Percentiles rank a stretch among this genome's conserved stretches.
These are phyloP conservation scores for Chromis chromis DNA, from an alignment of 2,797 vertebrate genomes.

Conservation along the genomic window DNA sequence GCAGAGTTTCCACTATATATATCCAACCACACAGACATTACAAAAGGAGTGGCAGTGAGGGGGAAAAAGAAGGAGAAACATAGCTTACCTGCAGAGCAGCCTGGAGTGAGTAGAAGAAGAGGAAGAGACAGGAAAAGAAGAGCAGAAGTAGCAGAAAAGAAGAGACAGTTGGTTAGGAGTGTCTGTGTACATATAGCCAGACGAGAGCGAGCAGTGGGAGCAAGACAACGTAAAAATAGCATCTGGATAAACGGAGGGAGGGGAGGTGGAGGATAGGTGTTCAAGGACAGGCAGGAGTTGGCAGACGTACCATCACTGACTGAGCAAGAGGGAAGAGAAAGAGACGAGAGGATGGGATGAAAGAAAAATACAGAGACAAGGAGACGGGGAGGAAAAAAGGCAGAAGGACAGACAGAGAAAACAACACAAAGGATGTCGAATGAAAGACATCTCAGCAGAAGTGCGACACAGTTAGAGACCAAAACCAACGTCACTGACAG, in stretches of 20 bases:
- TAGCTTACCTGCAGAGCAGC: slow-evolving; percentile 93
- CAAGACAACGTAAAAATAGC: slow-evolving; percentile 72
- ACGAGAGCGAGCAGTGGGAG: slow-evolving; percentile 33
- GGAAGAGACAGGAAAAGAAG: slow-evolving; percentile 32
- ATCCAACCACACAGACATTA: slow-evolving; percentile 26
- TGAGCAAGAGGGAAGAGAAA: slow-evolving; percentile 3
- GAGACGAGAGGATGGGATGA: slow-evolving; percentile 14
- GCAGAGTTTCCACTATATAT: neutral
- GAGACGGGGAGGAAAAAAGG: neutral
- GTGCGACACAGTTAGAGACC: neutral
- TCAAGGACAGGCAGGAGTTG: slow-evolving; percentile 59
- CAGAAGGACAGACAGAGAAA: slow-evolving; percentile 1
- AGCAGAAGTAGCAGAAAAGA: slow-evolving; percentile 46
- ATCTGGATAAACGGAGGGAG: slow-evolving; percentile 54
- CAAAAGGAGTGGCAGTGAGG: slow-evolving; percentile 17
- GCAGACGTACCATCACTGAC: slow-evolving; percentile 25
- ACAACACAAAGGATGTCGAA: neutral
- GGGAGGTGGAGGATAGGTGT: slow-evolving; percentile 33
- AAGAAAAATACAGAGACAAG: neutral
- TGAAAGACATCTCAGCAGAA: slow-evolving; percentile 4
- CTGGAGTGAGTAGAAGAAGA: slow-evolving; percentile 82
- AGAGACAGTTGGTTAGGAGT: slow-evolving; percentile 57
- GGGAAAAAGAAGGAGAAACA: slow-evolving; percentile 29
- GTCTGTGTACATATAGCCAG: slow-evolving; percentile 33
- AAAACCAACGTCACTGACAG: slow-evolving; percentile 16